phyloP scores from a whole-genome alignment of 2,888 invertebrate genomes.

The Drosophila mayaguana region DNA sequence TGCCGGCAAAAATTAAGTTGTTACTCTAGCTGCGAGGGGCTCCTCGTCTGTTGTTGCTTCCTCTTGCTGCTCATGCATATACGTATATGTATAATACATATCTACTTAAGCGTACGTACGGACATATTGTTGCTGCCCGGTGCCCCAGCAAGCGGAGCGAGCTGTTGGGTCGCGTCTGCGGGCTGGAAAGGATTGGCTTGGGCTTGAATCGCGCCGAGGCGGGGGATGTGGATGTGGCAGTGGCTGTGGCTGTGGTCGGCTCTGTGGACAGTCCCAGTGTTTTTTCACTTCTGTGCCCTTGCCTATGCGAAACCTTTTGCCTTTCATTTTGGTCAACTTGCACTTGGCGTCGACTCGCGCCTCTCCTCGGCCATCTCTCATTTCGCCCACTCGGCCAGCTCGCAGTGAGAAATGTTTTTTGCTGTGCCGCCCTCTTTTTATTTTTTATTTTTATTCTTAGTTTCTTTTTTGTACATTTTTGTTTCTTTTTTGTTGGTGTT shows the following conservation, averaged over 20 bases:
- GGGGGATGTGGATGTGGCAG: constrained; percentile 2
- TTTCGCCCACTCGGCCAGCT: constrained; percentile 18
- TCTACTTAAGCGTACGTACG: constrained; percentile 25
- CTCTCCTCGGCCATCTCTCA: constrained; percentile 2
- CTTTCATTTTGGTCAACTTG: constrained; percentile 80
- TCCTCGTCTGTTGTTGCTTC: constrained; percentile 1
- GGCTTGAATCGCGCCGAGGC: background rate
- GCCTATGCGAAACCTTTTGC: constrained; percentile 69
- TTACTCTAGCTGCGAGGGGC: constrained; percentile 33
- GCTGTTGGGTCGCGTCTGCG: constrained; percentile 21
- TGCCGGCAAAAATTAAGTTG: constrained; percentile 56
- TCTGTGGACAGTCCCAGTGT: constrained; percentile 33
- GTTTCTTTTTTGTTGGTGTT: constrained; percentile 31
- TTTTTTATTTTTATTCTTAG: background rate
- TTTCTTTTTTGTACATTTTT: constrained; percentile 28
- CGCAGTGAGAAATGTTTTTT: constrained; percentile 31
- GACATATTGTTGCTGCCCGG: constrained; percentile 22
- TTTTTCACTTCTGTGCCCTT: constrained; percentile 61
- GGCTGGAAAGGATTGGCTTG: constrained; percentile 25
- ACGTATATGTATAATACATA: background rate
- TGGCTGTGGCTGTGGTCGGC: background rate
- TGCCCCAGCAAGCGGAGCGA: constrained; percentile 10
- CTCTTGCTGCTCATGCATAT: background rate
- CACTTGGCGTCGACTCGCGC: constrained; percentile 62
- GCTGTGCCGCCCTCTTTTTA: constrained; percentile 12